Evolutionary conservation across 2,888 invertebrate genomes (phyloP), one percentile per base, ranked within the genome.

Genomic region (Drosophila fungiperda): DNA sequence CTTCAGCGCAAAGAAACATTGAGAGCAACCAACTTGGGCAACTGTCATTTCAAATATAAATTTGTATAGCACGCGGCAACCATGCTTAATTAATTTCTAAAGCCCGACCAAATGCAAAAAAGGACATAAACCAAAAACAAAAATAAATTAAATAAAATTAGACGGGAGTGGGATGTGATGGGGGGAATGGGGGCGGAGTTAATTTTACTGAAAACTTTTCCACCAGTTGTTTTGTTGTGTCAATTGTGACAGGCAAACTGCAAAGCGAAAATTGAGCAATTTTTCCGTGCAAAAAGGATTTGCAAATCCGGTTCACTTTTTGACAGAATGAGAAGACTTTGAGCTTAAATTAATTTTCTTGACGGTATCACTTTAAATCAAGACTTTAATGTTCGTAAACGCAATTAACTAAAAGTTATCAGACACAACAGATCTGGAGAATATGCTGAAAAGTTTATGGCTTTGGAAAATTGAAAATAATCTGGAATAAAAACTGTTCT

Each of bases 1-100:
- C 90, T 80, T 81, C 83, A 89, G 83, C 76, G 76, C 80, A 71
- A 57, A 38, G 62, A 62, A 68, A 78, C 82, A 84, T 70, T 78
- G 82, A 75, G 73, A 57, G 74, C 74, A 77, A 62, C 68, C 72
- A 78, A 80, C 78, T 78, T 78, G 76, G 76, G 62, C 61, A 76
- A 78, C 78, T 80, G 78, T 78, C 80, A 80, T 78, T 78, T 68
- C 50, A 80, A 78, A 80, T 78, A 80, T 80, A 72, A 80, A 78
- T 78, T 78, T 78, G 72, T 76, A 80, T 68, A 80, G 80, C 68
- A 62, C 71, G 61, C 80, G 72, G 61, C 76, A 68, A 72, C 77
- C 78, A 78, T 68, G 80, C 78, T 78, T 78, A 78, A 78, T 78
- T 78, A 78, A 80, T 78, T 78, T 78, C 78, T 78, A 76, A 78